phyloP scores from a whole-genome alignment of 2,888 invertebrate genomes.

The Mycalesis mineus region DNA sequence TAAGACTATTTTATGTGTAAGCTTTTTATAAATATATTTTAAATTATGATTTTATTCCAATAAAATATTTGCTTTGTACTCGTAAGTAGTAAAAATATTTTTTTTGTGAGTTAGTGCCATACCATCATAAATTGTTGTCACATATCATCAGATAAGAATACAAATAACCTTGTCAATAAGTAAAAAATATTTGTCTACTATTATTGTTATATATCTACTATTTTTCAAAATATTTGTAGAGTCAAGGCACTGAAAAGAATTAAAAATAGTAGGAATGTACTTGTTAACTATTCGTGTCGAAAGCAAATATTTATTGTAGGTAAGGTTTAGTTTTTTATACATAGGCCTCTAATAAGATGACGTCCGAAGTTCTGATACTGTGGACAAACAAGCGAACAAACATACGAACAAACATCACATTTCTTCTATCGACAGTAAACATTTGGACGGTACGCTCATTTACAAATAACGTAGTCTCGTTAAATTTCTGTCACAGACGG shows the following conservation, averaged over 20 bases:
- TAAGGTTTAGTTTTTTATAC: constrained; percentile 1
- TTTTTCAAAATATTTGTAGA: neutral
- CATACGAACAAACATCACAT: constrained; percentile 40
- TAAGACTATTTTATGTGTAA: no score
- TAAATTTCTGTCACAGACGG: constrained; percentile 29
- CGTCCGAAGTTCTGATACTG: constrained; percentile 30
- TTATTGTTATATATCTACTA: no score
- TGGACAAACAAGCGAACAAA: constrained; percentile 37
- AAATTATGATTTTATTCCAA: no score
- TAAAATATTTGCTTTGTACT: no score
- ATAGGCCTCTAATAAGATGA: constrained; percentile 14
- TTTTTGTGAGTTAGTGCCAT: no score
- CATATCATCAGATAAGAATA: no score
- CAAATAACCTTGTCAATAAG: no score
- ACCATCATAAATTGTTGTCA: no score
- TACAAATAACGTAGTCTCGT: constrained; percentile 41
- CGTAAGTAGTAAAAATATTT: no score
- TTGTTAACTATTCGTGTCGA: neutral
- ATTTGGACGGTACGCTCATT: constrained; percentile 41
- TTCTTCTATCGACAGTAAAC: constrained; percentile 46
- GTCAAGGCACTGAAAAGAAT: neutral
- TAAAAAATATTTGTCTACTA: no score
- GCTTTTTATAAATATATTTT: no score
- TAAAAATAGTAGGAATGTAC: neutral
- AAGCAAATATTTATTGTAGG: neutral